Conservation (phyloP, 2,888 invertebrate species). For the Axea sp. region DNA sequence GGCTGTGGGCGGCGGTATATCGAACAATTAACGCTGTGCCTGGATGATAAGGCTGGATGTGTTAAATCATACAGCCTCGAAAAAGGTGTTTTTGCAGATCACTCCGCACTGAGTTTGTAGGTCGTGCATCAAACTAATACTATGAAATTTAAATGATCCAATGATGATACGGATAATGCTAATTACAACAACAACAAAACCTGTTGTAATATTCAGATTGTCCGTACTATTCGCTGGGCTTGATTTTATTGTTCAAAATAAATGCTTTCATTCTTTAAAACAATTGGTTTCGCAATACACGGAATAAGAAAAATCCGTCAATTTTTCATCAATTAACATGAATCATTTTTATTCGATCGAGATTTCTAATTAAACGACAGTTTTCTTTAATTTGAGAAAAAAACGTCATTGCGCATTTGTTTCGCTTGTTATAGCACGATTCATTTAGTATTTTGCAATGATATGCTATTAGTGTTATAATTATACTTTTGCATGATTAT, state of each 20-base stretch:
- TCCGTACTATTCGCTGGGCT: neutral
- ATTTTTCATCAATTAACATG: too few relatives aligned
- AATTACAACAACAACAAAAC: slow-evolving; percentile 41
- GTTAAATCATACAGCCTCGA: slow-evolving; percentile 60
- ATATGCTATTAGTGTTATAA: too few relatives aligned
- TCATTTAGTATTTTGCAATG: too few relatives aligned
- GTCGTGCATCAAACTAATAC: slow-evolving; percentile 37
- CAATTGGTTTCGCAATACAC: too few relatives aligned
- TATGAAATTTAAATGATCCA: slow-evolving; percentile 52
- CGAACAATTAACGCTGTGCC: slow-evolving; percentile 63
- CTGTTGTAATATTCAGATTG: slow-evolving; percentile 37
- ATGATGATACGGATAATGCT: slow-evolving; percentile 56
- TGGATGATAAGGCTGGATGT: slow-evolving; percentile 57
- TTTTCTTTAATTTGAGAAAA: too few relatives aligned
- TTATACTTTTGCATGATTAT: too few relatives aligned
- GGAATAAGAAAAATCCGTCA: too few relatives aligned
- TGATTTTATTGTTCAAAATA: slow-evolving; percentile 1
- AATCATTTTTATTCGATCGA: too few relatives aligned
- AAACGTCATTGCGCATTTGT: too few relatives aligned
- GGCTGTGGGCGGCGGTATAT: slow-evolving; percentile 57
- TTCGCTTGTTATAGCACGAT: too few relatives aligned
- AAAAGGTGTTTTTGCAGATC: slow-evolving; percentile 62
- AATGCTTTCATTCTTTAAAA: too few relatives aligned
- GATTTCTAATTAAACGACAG: too few relatives aligned
- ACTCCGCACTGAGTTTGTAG: slow-evolving; percentile 45